Evolutionary conservation across 2,888 invertebrate genomes (phyloP).

Genomic region (Galeruca laticollis): DNA sequence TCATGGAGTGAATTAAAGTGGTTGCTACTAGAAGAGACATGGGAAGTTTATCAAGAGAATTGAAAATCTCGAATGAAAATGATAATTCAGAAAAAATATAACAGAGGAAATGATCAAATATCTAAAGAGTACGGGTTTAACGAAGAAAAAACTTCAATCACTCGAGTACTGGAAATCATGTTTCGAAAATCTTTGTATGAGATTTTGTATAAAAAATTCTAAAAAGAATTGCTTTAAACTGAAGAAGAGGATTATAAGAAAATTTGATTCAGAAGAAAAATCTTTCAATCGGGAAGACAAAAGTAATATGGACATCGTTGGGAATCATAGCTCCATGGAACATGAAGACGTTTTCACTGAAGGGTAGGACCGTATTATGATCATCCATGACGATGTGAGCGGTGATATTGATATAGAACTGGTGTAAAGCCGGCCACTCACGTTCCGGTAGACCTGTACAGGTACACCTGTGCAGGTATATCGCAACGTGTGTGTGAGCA

Average conservation of each 20-base stretch:
- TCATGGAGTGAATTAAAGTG: no score
- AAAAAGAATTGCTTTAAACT: neutral
- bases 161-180: neutral
- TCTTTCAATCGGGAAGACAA: neutral
- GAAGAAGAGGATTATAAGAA: neutral
- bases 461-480: no score
- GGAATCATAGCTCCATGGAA: no score
- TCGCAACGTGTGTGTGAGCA: no score
- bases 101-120: neutral
- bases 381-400: no score
- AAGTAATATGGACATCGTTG: no score
- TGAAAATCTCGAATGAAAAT: neutral
- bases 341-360: no score
- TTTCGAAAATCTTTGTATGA: neutral
- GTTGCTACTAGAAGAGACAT: neutral
- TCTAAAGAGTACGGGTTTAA: neutral
- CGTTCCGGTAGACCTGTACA: no score
- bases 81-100: neutral
- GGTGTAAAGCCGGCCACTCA: neutral
- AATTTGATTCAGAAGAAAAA: neutral
- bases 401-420: no score
- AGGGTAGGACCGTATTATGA: no score
- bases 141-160: neutral
- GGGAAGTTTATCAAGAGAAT: neutral
- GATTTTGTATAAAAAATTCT: neutral